These are phyloP conservation scores for Aporrectodea caliginosa DNA, from an alignment of 1,140 invertebrate genomes.

Conservation along the genomic window DNA sequence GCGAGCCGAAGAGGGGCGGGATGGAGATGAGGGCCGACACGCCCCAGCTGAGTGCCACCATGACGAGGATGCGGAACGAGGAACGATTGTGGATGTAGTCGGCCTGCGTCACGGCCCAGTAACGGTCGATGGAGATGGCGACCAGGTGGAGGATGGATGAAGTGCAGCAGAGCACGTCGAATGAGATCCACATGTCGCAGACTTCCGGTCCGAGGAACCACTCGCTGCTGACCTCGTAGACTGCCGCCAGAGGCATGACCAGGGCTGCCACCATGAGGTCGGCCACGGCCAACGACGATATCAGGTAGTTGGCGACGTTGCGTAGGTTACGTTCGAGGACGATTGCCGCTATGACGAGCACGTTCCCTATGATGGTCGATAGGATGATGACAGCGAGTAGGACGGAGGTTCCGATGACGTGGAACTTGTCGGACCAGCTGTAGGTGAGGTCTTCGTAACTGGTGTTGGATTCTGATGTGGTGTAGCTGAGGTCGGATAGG, in stretches of 20 bases:
- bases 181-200: constrained; percentile 62
- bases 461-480: not conserved
- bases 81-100: constrained; percentile 88
- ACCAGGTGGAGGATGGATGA: constrained; percentile 37
- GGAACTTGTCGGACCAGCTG: not conserved
- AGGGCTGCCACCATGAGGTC: constrained; percentile 85
- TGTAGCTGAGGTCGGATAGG: too few species aligned
- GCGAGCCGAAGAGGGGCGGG: constrained; percentile 53
- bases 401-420: not conserved
- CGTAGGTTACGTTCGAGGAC: constrained; percentile 78
- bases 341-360: constrained; percentile 92
- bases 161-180: constrained; percentile 40
- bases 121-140: constrained; percentile 61
- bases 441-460: too few species aligned
- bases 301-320: constrained; percentile 76
- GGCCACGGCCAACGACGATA: constrained; percentile 89
- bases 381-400: constrained; percentile 43
- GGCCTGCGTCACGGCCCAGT: constrained; percentile 60
- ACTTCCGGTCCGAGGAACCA: constrained; percentile 66
- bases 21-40: constrained; percentile 80
- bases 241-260: constrained; percentile 57
- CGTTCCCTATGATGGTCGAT: constrained; percentile 67
- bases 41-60: constrained; percentile 85
- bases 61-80: constrained; percentile 71
- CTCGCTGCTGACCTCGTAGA: constrained; percentile 34